These are phyloP conservation scores for Entelurus aequoreus DNA, from an alignment of 2,113 vertebrate genomes.

Conservation along the genomic window DNA sequence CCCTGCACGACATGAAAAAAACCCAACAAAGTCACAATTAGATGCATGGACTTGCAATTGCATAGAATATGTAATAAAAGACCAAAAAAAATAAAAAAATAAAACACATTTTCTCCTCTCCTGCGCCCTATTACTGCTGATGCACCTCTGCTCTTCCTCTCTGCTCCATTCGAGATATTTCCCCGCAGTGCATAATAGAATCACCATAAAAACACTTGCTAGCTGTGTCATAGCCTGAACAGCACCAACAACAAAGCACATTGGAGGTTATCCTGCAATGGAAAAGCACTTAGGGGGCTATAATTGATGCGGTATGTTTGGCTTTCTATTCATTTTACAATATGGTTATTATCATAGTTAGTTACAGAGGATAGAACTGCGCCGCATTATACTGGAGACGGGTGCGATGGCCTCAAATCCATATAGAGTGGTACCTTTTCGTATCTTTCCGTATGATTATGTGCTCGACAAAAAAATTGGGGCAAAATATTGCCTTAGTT, in stretches of 20 bases:
- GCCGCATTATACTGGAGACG: neutral
- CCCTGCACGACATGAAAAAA: neutral
- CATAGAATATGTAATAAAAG: neutral
- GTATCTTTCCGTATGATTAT: too few species aligned
- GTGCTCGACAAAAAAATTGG: too few species aligned
- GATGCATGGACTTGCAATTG: neutral
- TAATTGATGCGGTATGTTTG: neutral
- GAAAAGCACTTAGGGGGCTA: neutral
- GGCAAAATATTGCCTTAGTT: too few species aligned
- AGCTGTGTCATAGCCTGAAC: conserved; percentile 13
- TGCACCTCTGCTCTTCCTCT: conserved; percentile 35
- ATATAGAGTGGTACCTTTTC: neutral
- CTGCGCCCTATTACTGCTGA: conserved; percentile 44
- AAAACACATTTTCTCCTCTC: conserved; percentile 40
- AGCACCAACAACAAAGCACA: conserved; percentile 16
- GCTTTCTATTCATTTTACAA: neutral
- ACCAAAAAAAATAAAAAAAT: neutral
- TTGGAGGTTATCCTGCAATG: neutral
- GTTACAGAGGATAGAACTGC: neutral
- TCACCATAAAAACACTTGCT: conserved; percentile 52
- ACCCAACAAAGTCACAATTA: neutral
- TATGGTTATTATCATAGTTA: neutral
- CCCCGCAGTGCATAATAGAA: conserved; percentile 48
- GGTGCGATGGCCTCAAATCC: neutral
- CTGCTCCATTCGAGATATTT: conserved; percentile 46